Percentiles rank a stretch among this genome's conserved stretches.
Conservation (phyloP, 2,113 vertebrate genomes). For the Epinephelus cyanopodus region DNA sequence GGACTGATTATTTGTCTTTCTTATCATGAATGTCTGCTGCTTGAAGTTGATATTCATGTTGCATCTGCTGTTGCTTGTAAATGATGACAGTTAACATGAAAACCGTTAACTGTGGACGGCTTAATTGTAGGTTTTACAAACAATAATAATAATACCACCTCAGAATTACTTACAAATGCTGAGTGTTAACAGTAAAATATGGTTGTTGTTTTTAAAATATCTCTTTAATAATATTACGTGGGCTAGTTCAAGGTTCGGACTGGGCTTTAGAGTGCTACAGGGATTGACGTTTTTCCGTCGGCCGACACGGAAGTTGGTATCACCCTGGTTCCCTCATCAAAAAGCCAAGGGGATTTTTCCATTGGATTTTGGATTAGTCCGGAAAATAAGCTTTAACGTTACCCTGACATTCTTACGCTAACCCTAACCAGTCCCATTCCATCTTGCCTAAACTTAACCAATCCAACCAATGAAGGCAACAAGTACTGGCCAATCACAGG, state of each 20-base stretch:
- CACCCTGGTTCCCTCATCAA: too few relatives aligned
- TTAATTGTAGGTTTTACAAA: background rate
- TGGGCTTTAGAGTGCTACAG: background rate
- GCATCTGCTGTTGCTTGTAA: background rate
- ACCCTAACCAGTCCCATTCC: too few relatives aligned
- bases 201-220: background rate
- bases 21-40: background rate
- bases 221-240: background rate
- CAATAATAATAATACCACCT: background rate
- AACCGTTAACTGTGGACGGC: background rate
- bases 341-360: too few relatives aligned
- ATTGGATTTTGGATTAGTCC: too few relatives aligned
- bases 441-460: too few relatives aligned
- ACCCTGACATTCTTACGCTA: too few relatives aligned
- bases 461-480: too few relatives aligned
- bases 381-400: too few relatives aligned
- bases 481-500: too few relatives aligned
- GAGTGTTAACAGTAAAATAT: background rate
- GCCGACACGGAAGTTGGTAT: too few relatives aligned
- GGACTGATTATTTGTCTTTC: conserved; percentile 2
- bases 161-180: background rate
- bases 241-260: background rate
- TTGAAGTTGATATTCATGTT: background rate
- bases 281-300: too few relatives aligned
- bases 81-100: background rate